Evolutionary conservation across 2,797 vertebrate species (phyloP).

Genomic region (Eulemur mongoz): DNA sequence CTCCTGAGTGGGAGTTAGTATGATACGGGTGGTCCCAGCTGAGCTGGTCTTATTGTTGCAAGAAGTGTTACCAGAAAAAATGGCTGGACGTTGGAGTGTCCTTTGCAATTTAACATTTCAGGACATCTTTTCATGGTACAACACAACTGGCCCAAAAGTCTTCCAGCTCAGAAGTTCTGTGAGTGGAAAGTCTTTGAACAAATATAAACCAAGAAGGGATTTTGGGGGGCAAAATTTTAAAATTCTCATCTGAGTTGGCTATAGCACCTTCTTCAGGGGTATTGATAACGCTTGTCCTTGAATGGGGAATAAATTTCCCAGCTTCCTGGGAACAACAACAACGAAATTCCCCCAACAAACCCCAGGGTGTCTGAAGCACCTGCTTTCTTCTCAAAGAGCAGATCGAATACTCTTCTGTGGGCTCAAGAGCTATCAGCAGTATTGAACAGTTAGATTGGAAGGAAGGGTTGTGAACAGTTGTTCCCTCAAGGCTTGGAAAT

Average conservation of each 20-base stretch:
- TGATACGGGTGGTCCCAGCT: neutral
- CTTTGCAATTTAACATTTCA: neutral
- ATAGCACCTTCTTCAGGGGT: neutral
- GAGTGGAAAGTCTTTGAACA: slow-evolving; percentile 32
- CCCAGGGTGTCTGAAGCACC: neutral
- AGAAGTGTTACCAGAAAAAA: neutral
- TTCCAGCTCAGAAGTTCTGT: neutral
- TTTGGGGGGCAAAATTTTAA: neutral
- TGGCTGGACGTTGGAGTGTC: neutral
- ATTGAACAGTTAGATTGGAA: slow-evolving; percentile 51
- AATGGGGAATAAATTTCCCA: slow-evolving; percentile 27
- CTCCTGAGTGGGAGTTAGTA: neutral
- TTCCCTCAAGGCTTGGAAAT: slow-evolving; percentile 56
- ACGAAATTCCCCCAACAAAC: neutral
- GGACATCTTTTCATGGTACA: neutral
- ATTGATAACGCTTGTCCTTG: neutral
- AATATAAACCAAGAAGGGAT: neutral
- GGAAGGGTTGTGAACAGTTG: slow-evolving; percentile 45
- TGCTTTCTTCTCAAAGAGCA: slow-evolving; percentile 43
- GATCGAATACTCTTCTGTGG: neutral
- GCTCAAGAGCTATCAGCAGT: slow-evolving; percentile 41
- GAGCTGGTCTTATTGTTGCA: neutral
- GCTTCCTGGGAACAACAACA: neutral
- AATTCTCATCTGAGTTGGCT: slow-evolving; percentile 18
- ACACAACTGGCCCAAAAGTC: neutral